Base-by-base conservation (phyloP, 2,888 invertebrate species). In the Ethmia dodecea region DNA sequence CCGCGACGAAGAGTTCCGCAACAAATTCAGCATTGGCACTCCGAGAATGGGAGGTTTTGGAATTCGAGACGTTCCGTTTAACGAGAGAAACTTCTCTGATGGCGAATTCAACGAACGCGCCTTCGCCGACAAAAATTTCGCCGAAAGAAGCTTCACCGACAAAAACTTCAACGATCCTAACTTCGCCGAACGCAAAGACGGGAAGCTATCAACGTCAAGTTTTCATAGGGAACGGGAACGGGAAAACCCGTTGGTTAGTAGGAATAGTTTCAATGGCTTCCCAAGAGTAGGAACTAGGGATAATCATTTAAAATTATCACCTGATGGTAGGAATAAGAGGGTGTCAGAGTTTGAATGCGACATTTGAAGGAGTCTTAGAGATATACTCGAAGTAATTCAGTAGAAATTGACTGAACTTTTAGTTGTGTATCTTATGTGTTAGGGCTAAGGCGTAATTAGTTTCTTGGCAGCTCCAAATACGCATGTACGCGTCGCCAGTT, bases 341-440 rank as follows among this genome's bases (percentile, higher is more conserved):
- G 89, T 90, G 38, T 80, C 90, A 3, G 90, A 90, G 61, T 90
- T 90, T 53, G 90, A 90, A 62, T 90, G 90, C 62, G 89, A 90
- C 68, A 90, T 90, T 47, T 73, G 49, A 54, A 25, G n/a, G 33
- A 31, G 33, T 38, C 39, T 6, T 37, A 27, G 35, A 42, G 50
- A 13, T n/a, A n/a, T 25, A 16, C 6, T 30, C 12, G 24, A n/a
- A 14, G 9, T 22, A 24, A 31, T 26, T 27, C 33, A 28, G 18
- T 35, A 38, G 47, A 42, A 47, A 38, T 41, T 38, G 41, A 47
- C 43, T 47, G 45, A 40, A 26, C 1, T 26, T 11, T 22, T 22
- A 22, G 22, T n/a, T n/a, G n/a, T n/a, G n/a, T n/a, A n/a, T n/a
- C n/a, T n/a, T n/a, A n/a, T n/a, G n/a, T n/a, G n/a, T n/a, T n/a